Evolutionary conservation across 2,113 vertebrate species (phyloP).

Genomic region (Natator depressus): DNA sequence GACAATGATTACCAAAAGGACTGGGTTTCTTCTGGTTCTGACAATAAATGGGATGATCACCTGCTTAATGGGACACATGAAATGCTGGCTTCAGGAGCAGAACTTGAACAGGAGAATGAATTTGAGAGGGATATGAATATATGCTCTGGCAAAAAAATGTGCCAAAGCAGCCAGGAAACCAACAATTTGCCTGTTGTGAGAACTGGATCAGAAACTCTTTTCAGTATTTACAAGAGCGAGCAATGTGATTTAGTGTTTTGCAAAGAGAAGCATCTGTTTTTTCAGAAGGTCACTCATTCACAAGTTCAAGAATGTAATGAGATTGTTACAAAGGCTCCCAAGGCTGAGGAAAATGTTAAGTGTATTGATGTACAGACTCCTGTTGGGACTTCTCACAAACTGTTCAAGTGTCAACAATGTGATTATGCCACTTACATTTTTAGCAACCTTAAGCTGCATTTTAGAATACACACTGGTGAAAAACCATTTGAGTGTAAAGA

Average conservation of each 20-base stretch:
- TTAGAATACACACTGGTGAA: slow-evolving; percentile 6
- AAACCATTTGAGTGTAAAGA: slow-evolving; percentile 32
- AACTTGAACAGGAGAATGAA: neutral
- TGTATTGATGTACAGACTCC: neutral
- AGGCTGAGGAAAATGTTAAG: neutral
- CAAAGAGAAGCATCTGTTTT: neutral
- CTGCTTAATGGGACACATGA: neutral
- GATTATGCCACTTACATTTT: slow-evolving; percentile 13
- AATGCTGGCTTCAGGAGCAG: neutral
- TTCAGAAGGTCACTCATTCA: neutral
- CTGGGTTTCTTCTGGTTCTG: neutral
- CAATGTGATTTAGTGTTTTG: neutral
- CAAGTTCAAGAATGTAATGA: neutral
- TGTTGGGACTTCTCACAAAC: neutral
- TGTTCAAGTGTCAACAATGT: slow-evolving; percentile 35
- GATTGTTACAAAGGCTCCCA: neutral
- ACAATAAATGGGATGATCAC: neutral
- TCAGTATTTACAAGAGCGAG: neutral
- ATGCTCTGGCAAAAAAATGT: neutral
- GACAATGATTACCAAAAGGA: neutral
- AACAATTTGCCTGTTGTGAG: neutral
- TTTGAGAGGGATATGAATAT: neutral
- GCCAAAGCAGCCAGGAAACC: neutral
- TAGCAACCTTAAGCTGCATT: slow-evolving; percentile 39
- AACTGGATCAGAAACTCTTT: neutral